phyloP scores from a whole-genome alignment of 2,113 vertebrate genomes.

The Helogale parvula region DNA sequence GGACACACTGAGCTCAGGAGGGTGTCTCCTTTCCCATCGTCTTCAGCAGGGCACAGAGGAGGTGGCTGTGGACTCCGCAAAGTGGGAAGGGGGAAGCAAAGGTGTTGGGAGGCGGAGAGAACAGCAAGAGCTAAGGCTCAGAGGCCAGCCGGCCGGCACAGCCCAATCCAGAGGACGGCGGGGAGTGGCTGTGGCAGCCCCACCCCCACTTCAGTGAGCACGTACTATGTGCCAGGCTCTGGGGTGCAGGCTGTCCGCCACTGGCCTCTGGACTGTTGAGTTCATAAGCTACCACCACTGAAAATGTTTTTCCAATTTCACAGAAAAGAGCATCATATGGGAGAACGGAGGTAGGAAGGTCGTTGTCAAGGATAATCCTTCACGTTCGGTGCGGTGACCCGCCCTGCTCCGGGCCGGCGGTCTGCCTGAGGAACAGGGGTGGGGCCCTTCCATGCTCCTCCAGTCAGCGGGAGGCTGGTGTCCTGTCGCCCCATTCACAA shows the following conservation, averaged over 20 bases:
- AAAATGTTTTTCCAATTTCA: not conserved
- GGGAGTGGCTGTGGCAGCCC: not conserved
- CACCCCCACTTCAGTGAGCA: not conserved
- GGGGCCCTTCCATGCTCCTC: not conserved
- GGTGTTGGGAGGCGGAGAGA: not conserved
- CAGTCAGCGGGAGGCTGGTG: not conserved
- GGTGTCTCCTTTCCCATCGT: not conserved
- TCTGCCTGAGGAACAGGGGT: not conserved
- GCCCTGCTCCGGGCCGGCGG: not conserved
- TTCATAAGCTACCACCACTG: not conserved
- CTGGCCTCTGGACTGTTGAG: not conserved
- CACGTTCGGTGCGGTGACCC: not conserved
- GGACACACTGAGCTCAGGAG: not conserved
- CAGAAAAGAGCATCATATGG: not conserved
- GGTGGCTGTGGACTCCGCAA: rapidly evolving
- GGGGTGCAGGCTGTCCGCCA: not conserved
- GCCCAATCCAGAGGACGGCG: not conserved
- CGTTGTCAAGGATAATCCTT: rapidly evolving
- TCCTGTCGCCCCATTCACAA: not conserved
- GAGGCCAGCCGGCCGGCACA: too few species aligned
- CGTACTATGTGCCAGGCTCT: not conserved
- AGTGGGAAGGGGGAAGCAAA: not conserved
- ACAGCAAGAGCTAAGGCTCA: not conserved
- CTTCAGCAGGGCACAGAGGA: not conserved
- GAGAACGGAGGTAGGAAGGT: not conserved